These are phyloP conservation scores for Melanotaenia nigrans DNA, from an alignment of 2,797 vertebrate species.

Conservation along the genomic window DNA sequence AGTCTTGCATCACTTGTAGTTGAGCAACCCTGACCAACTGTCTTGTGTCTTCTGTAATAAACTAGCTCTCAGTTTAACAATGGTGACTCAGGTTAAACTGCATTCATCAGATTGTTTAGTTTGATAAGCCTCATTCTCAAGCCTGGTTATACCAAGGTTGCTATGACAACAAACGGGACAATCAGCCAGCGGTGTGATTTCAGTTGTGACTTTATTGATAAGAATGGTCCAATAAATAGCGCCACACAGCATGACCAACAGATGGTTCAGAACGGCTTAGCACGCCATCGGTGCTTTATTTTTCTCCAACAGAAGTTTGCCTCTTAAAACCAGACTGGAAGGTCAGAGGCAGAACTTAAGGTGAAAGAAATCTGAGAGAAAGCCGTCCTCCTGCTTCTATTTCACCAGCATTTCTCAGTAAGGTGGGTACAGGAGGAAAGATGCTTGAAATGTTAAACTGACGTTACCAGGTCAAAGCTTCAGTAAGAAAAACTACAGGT, in stretches of 20 bases:
- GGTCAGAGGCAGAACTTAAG: slow-evolving; percentile 1
- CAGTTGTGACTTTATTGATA: slow-evolving; percentile 78
- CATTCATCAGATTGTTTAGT: not conserved
- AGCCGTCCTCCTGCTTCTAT: slow-evolving; percentile 7
- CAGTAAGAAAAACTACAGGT: slow-evolving; percentile 26
- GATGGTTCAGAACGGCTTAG: slow-evolving; percentile 57
- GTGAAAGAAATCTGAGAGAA: slow-evolving; percentile 15
- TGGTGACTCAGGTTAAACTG: not conserved
- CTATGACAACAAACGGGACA: not conserved
- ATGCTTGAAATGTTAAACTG: slow-evolving; percentile 26
- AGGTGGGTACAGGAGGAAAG: slow-evolving; percentile 10
- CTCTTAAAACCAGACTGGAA: slow-evolving; percentile 26
- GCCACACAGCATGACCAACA: slow-evolving; percentile 62
- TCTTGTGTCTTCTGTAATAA: not conserved
- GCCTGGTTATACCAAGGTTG: not conserved
- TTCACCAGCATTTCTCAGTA: slow-evolving; percentile 11
- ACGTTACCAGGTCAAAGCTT: slow-evolving; percentile 3
- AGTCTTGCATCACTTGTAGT: not conserved
- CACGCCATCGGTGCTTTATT: slow-evolving; percentile 76
- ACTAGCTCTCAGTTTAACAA: too few relatives aligned
- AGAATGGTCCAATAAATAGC: slow-evolving; percentile 85
- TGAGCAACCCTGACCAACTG: not conserved
- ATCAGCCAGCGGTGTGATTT: slow-evolving; percentile 22
- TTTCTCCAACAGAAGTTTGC: slow-evolving; percentile 27
- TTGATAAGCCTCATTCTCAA: not conserved